phyloP scores from a whole-genome alignment of 2,113 vertebrate species.

The Anguilla rostrata region DNA sequence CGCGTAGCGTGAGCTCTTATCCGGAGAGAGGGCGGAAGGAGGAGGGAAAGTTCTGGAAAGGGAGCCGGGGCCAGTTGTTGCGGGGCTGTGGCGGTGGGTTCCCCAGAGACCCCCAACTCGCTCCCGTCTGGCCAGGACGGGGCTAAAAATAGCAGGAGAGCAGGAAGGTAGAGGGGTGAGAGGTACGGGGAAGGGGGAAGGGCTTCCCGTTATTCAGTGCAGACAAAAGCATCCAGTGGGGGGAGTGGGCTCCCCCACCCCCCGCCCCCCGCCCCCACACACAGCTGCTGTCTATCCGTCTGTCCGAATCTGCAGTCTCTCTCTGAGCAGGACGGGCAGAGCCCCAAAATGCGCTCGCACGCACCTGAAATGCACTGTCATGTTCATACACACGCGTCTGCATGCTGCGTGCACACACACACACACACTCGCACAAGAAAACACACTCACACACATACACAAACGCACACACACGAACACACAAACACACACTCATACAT shows the following conservation, averaged over 20 bases:
- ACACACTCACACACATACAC: not conserved
- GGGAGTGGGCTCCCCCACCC: not conserved
- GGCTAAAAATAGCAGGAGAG: conserved; percentile 16
- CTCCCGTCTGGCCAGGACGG: not conserved
- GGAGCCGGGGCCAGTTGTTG: conserved; percentile 3
- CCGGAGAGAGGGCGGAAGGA: not conserved
- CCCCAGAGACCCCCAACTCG: not conserved
- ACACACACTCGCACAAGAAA: not conserved
- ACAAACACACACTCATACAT: not conserved
- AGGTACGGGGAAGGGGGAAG: not conserved
- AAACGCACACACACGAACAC: not conserved
- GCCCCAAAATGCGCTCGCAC: not conserved
- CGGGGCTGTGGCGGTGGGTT: not conserved
- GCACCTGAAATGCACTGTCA: not conserved
- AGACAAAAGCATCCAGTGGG: not conserved
- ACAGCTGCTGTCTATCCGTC: conserved; percentile 14
- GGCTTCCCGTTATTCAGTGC: not conserved
- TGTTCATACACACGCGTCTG: not conserved
- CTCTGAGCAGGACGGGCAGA: not conserved
- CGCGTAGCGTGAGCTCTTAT: not conserved
- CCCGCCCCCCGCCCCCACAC: not conserved
- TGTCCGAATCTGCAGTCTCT: not conserved
- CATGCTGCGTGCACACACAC: not conserved
- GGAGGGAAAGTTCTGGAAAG: not conserved
- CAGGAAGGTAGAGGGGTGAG: conserved; percentile 14